These are phyloP conservation scores for Gobio gobio DNA, from an alignment of 2,113 vertebrate genomes.

Conservation along the genomic window DNA sequence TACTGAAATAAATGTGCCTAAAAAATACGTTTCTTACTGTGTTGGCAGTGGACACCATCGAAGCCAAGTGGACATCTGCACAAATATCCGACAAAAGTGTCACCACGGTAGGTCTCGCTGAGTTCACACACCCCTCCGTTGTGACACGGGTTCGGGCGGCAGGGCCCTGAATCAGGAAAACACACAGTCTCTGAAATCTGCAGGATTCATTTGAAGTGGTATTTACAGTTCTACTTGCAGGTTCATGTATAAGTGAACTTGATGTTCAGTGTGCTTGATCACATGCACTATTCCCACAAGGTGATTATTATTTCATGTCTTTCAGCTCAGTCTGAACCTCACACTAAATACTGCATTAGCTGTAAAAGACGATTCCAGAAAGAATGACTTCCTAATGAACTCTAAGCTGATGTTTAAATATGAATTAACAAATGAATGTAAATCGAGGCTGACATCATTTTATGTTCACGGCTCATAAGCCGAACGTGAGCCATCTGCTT, in stretches of 20 bases:
- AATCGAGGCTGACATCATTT: conserved; percentile 1
- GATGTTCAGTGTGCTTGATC: neutral
- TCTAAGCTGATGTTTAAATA: conserved; percentile 25
- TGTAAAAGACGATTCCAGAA: neutral
- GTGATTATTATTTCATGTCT: neutral
- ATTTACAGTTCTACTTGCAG: neutral
- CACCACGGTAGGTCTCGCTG: conserved; percentile 81
- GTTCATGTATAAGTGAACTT: neutral
- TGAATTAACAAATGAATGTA: conserved; percentile 1
- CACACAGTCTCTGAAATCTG: neutral
- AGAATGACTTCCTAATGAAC: conserved; percentile 1
- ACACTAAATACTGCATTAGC: neutral
- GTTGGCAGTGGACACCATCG: conserved; percentile 86
- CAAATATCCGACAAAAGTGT: conserved; percentile 84
- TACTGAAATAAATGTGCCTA: neutral
- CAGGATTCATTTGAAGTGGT: neutral
- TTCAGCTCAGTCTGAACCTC: neutral
- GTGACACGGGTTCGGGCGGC: conserved; percentile 86
- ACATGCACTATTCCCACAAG: neutral
- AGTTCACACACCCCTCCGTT: conserved; percentile 86
- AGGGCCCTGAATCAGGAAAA: conserved; percentile 72
- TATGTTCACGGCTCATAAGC: conserved; percentile 3
- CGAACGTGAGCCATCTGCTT: neutral
- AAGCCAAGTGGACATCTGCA: conserved; percentile 85
- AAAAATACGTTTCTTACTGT: conserved; percentile 80